Percentiles rank a stretch among this genome's conserved stretches.
Evolutionary conservation across 2,888 invertebrate species (phyloP).

Genomic region (Eupithecia centaureata): DNA sequence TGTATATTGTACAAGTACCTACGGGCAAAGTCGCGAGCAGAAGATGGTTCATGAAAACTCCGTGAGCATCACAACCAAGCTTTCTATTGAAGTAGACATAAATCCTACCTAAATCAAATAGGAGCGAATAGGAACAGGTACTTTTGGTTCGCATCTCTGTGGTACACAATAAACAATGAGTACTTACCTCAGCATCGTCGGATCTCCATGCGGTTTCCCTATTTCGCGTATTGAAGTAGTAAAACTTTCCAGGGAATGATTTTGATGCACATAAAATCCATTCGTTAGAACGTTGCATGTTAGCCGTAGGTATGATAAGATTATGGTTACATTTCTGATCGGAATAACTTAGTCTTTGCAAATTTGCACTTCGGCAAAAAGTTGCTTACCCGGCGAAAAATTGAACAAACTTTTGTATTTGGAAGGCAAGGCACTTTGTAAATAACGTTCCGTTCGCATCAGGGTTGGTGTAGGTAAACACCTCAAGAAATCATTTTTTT

Average conservation of each 20-base stretch:
- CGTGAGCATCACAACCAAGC: not conserved
- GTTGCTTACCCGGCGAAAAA: constrained; percentile 4
- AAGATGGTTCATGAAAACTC: not conserved
- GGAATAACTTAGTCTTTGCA: not conserved
- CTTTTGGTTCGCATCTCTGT: not conserved
- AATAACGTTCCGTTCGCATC: not conserved
- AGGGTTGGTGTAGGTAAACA: too few relatives aligned
- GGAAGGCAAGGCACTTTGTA: not conserved
- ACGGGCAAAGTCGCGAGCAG: not conserved
- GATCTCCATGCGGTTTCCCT: constrained; percentile 67
- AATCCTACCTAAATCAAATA: not conserved
- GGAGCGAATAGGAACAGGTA: not conserved
- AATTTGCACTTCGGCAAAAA: constrained; percentile 3
- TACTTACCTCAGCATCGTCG: constrained; percentile 56
- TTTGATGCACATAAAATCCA: constrained; percentile 71
- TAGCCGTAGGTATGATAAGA: not conserved
- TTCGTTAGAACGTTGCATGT: constrained; percentile 50
- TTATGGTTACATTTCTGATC: constrained; percentile 10
- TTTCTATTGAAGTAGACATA: not conserved
- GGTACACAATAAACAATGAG: not conserved
- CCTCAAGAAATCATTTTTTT: too few relatives aligned
- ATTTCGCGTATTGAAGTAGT: constrained; percentile 67
- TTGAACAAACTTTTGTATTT: not conserved
- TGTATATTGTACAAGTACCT: not conserved
- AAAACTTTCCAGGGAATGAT: constrained; percentile 68